These are phyloP conservation scores for Pelecanus crispus DNA, from an alignment of 2,113 vertebrate genomes.

Conservation along the genomic window DNA sequence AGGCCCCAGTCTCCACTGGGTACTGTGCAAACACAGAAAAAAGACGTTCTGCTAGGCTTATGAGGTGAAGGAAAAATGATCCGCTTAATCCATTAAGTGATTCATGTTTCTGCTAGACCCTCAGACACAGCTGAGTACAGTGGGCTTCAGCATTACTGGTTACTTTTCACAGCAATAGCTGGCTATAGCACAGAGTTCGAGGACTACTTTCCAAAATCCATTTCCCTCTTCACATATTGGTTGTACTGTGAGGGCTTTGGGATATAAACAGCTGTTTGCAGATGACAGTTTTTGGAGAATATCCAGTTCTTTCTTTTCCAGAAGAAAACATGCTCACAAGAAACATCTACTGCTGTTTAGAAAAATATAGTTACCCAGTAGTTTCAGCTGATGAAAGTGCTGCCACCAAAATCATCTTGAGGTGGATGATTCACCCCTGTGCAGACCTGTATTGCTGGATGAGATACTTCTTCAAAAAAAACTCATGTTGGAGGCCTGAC, in stretches of 20 bases:
- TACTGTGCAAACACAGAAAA: not conserved
- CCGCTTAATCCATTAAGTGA: not conserved
- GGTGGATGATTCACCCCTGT: not conserved
- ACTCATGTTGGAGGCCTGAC: accelerated
- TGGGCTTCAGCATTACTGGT: not conserved
- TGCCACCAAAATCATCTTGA: not conserved
- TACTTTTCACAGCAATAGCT: not conserved
- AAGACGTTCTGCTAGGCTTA: not conserved
- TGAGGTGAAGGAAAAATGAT: not conserved
- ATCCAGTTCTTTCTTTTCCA: not conserved
- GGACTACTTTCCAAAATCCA: not conserved
- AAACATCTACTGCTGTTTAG: not conserved
- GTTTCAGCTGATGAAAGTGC: not conserved
- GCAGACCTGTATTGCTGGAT: not conserved
- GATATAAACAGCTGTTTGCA: not conserved
- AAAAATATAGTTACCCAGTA: not conserved
- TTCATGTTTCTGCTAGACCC: not conserved
- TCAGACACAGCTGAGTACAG: not conserved
- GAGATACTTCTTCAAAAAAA: not conserved
- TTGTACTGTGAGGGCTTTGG: not conserved
- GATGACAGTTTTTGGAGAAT: not conserved
- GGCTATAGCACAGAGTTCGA: not conserved
- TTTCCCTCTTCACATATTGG: not conserved
- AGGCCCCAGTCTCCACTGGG: not conserved
- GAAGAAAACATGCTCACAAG: not conserved